Evolutionary conservation across 2,113 vertebrate species (phyloP).

Genomic region (Platichthys flesus): DNA sequence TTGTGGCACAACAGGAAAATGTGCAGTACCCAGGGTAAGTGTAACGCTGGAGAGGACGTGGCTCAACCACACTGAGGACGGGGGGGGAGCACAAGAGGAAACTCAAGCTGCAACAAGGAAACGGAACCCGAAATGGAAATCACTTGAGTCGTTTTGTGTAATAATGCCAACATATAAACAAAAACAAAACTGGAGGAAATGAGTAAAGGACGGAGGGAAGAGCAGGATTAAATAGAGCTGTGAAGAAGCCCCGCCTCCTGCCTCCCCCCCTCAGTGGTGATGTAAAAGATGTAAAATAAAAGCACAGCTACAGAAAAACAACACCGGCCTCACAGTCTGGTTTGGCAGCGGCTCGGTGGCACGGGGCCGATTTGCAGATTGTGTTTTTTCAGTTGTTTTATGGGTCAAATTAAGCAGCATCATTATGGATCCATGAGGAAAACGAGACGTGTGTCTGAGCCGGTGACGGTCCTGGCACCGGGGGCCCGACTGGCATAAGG

Average conservation of each 20-base stretch:
- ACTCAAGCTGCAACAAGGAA: no score
- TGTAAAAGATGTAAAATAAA: conserved; percentile 44
- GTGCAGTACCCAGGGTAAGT: not conserved
- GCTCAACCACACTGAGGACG: conserved; percentile 3
- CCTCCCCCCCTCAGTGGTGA: conserved; percentile 12
- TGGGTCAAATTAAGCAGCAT: conserved; percentile 9
- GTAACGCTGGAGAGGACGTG: not conserved
- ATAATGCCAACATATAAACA: no score
- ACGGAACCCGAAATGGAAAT: no score
- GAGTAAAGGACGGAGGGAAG: conserved; percentile 14
- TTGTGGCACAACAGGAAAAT: not conserved
- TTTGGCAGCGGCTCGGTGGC: not conserved
- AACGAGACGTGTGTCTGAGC: conserved; percentile 38
- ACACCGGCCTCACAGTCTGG: not conserved
- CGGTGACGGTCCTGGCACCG: conserved; percentile 49
- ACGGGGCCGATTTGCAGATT: conserved; percentile 14
- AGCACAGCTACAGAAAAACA: not conserved
- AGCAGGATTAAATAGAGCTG: conserved; percentile 47
- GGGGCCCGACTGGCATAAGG: conserved; percentile 56
- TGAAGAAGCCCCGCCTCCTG: conserved; percentile 3
- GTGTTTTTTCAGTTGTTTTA: conserved; percentile 4
- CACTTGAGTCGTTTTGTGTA: no score
- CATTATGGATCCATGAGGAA: conserved; percentile 36
- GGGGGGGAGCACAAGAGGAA: not conserved
- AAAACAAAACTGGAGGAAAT: no score